phyloP scores from a whole-genome alignment of 2,888 invertebrate species.

The Dysmachus trigonus region DNA sequence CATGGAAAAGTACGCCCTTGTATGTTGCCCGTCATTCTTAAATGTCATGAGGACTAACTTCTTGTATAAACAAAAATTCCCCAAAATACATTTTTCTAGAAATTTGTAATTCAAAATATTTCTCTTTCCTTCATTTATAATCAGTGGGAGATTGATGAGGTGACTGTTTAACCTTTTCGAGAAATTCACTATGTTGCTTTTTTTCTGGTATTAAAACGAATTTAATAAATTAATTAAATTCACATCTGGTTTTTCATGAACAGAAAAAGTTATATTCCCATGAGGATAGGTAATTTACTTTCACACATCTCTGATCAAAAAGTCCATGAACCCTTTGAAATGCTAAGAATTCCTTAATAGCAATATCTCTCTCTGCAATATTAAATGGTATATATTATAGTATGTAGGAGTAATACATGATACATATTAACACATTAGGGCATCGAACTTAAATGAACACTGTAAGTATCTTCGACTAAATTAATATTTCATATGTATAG shows the following conservation, averaged over 20 bases:
- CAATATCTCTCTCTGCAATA: neutral
- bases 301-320: neutral
- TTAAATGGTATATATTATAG: too few species aligned
- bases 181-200: neutral
- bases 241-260: neutral
- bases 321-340: neutral
- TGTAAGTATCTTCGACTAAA: neutral
- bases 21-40: neutral
- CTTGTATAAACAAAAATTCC: neutral
- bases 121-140: neutral
- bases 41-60: neutral
- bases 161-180: neutral
- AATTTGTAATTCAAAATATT: neutral
- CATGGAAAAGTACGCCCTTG: neutral
- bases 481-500: conserved; percentile 2
- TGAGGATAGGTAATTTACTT: neutral
- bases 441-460: neutral
- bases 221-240: neutral
- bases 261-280: neutral
- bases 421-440: neutral
- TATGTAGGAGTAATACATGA: too few species aligned
- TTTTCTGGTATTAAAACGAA: neutral
- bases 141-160: neutral
- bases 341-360: neutral
- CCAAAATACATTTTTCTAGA: neutral